Base-by-base conservation (phyloP, 2,888 invertebrate species). In the Hemistola chrysoprasaria region DNA sequence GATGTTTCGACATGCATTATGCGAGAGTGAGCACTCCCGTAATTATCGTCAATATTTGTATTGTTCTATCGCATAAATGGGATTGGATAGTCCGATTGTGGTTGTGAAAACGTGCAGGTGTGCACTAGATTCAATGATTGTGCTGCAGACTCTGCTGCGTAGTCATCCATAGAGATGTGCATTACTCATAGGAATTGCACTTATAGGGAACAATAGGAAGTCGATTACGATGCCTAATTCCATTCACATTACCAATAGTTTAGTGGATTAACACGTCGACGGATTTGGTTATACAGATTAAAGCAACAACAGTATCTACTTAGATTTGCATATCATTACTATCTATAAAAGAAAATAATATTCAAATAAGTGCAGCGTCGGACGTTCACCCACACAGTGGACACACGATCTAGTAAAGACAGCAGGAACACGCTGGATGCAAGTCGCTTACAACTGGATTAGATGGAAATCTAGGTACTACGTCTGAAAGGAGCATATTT, bases 1-100 rank as follows among this genome's bases (percentile, higher is more conserved):
- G 76, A 81, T 73, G 77, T 82, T 79, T 76, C 75, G 71, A 74
- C 78, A 78, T 67, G 65, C 61, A 53, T 59, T 59, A 50, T 28
- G 27, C 26, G 23, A 25, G 35, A 34, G 8, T 25, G 38, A 34
- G 37, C 38, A 38, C 43, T 38, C 30, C 43, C 30, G 26, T 34
- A 48, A 47, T 53, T 48, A 50, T 31, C 37, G 31, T 40, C 37
- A 47, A 35, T 52, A 46, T 34, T 52, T 50, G 45, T 41, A 51
- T 51, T 43, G 50, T 50, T 41, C 44, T 34, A 36, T 45, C 40
- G 38, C 55, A 41, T 48, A 48, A 55, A 50, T 50, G 47, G 53
- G 49, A 46, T 47, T 33, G 46, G 36, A 39, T 36, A 36, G 48
- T 50, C 33, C 47, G 30, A 56, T 51, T 60, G 59, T 43, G 34